Evolutionary conservation across 1,140 invertebrate genomes (phyloP).

Genomic region (Metopolophium dirhodum): DNA sequence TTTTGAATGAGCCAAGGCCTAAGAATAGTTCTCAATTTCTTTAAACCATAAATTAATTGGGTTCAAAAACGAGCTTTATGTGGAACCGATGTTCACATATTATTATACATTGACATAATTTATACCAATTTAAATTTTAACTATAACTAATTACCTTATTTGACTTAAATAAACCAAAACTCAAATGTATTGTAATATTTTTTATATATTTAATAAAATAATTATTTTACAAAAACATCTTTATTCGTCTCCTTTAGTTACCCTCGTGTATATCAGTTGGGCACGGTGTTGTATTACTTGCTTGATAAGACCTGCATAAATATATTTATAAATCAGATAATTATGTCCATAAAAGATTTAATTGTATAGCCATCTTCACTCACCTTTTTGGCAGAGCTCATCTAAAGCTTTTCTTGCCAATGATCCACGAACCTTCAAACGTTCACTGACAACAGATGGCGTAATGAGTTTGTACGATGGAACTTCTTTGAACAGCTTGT

Average conservation of each 20-base stretch:
- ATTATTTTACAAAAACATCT: constrained; percentile 55
- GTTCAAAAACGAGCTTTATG: background rate
- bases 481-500: constrained; percentile 97
- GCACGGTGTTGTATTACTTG: constrained; percentile 97
- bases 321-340: background rate
- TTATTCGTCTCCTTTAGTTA: constrained; percentile 89
- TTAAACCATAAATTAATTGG: background rate
- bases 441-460: constrained; percentile 97
- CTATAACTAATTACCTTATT: background rate
- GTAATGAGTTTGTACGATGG: constrained; percentile 98
- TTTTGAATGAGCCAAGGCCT: too few species aligned
- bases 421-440: constrained; percentile 96
- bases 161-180: background rate
- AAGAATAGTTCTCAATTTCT: too few species aligned
- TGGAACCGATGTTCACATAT: too few species aligned
- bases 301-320: constrained; percentile 85
- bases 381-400: constrained; percentile 91
- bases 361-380: background rate
- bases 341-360: background rate
- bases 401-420: constrained; percentile 92
- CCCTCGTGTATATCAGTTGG: constrained; percentile 96
- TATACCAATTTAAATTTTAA: too few species aligned
- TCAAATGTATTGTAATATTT: background rate
- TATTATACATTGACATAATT: too few species aligned
- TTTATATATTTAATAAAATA: constrained; percentile 55